phyloP scores from a whole-genome alignment of 2,888 invertebrate species.

The Lacanobia oleracea region DNA sequence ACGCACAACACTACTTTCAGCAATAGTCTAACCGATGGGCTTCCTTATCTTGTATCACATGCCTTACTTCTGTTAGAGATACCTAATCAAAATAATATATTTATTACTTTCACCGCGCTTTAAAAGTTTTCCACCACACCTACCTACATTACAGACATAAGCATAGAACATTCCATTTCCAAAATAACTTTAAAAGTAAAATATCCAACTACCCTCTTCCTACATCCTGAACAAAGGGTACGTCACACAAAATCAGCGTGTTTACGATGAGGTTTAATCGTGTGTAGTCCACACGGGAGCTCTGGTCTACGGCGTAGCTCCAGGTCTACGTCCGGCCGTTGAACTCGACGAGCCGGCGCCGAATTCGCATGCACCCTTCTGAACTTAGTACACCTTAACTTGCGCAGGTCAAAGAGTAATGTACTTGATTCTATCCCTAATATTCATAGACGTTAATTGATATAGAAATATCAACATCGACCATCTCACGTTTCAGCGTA shows the following conservation, averaged over 20 bases:
- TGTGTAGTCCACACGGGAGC: slow-evolving; percentile 68
- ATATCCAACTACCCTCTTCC: slow-evolving; percentile 5
- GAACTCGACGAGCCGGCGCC: slow-evolving; percentile 82
- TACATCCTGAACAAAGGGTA: slow-evolving; percentile 44
- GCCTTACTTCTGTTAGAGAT: no score
- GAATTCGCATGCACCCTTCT: slow-evolving; percentile 83
- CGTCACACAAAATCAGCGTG: slow-evolving; percentile 54
- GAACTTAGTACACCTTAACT: slow-evolving; percentile 78
- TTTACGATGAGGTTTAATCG: slow-evolving; percentile 62
- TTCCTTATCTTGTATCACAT: neutral
- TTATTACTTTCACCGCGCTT: no score
- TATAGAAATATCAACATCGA: slow-evolving; percentile 21
- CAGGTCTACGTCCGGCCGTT: slow-evolving; percentile 87
- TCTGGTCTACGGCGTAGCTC: slow-evolving; percentile 86
- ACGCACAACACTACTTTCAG: neutral
- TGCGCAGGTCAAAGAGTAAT: slow-evolving; percentile 81
- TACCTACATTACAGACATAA: neutral
- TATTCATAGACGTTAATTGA: slow-evolving; percentile 49
- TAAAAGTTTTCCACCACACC: neutral
- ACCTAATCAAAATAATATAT: neutral
- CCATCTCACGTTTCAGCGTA: neutral
- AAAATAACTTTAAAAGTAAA: slow-evolving; percentile 6
- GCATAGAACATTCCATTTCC: neutral
- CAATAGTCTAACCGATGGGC: no score
- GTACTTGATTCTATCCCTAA: slow-evolving; percentile 69